Base-by-base conservation (phyloP, 2,797 vertebrate genomes). In the Gymnopithys bicolor region DNA sequence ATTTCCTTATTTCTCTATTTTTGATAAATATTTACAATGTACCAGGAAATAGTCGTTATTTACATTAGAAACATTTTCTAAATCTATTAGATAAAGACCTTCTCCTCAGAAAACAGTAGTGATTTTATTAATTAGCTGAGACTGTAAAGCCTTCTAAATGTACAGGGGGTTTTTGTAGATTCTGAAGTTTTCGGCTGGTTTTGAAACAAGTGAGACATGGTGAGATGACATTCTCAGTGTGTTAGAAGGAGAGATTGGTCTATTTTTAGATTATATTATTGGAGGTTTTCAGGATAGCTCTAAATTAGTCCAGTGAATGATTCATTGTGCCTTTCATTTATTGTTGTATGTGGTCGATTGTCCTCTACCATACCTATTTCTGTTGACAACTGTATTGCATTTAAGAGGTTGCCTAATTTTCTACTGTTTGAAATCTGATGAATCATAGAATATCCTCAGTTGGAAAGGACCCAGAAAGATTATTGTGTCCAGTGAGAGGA, bases 401-500 rank as follows among this genome's bases (percentile, higher is more conserved):
- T 75, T 49, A 92, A 68, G 19, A 63, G 5, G 5, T 32, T 70
- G n/a, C 8, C 9, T 45, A 19, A 18, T 41, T 81, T 86, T 89
- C 56, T 53, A 53, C 21, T 58, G 7, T 15, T 66, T 91, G 35
- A 84, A 77, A 87, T 71, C 5, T 41, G 25, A 46, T 62, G 45
- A 70, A 52, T 39, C n/a, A 33, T 21, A 19, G 11, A 70, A 30
- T 33, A 51, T 45, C 11, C 23, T 39, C n/a, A 58, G 8, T 8
- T 70, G n/a, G n/a, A 77, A 70, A 18, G 2, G 24, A 55, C 7
- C 3, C 37, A 30, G 13, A 70, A 33, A 48, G 19, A 64, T 25
- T n/a, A 21, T 49, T 0, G 0, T 30, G 23, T 22, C 9, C 37
- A 30, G n/a, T 56, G 9, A 78, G 16, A 64, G 0, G 0, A 90